These are phyloP conservation scores for Mionectes macconnelli DNA, from an alignment of 2,113 vertebrate genomes.

Conservation along the genomic window DNA sequence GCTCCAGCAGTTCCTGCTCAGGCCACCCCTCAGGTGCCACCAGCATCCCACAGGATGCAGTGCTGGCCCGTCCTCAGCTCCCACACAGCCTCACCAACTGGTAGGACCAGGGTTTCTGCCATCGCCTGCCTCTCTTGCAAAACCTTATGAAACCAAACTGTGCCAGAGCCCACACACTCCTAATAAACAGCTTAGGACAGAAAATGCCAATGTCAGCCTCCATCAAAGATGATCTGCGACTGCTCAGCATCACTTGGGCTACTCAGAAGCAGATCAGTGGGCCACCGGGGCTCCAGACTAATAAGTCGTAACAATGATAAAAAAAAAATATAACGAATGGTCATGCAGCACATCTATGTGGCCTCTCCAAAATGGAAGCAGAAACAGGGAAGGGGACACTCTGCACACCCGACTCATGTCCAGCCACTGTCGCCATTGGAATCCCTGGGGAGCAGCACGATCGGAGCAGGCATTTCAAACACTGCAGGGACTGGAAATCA, in stretches of 20 bases:
- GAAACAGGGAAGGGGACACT: background rate
- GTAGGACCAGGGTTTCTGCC: background rate
- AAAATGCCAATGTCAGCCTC: background rate
- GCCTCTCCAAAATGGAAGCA: background rate
- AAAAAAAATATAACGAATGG: background rate
- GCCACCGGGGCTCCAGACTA: background rate
- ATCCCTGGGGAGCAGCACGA: background rate
- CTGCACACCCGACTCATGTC: background rate
- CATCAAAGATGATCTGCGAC: background rate
- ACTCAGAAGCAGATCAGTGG: background rate
- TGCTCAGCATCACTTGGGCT: background rate
- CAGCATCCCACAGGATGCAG: background rate
- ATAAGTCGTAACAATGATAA: conserved; percentile 37
- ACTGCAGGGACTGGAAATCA: fast-evolving
- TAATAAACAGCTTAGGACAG: background rate
- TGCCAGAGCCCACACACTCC: fast-evolving
- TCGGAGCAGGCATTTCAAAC: background rate
- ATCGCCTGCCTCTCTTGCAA: background rate
- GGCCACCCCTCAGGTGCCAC: background rate
- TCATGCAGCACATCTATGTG: fast-evolving
- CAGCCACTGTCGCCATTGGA: fast-evolving
- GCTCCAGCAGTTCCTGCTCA: background rate
- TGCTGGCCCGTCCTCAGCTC: background rate
- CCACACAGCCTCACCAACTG: background rate
- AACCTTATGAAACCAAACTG: background rate